Evolutionary conservation across 1,140 invertebrate species (phyloP), one percentile per base, ranked within the genome.

Genomic region (Temnothorax curvispinosus): DNA sequence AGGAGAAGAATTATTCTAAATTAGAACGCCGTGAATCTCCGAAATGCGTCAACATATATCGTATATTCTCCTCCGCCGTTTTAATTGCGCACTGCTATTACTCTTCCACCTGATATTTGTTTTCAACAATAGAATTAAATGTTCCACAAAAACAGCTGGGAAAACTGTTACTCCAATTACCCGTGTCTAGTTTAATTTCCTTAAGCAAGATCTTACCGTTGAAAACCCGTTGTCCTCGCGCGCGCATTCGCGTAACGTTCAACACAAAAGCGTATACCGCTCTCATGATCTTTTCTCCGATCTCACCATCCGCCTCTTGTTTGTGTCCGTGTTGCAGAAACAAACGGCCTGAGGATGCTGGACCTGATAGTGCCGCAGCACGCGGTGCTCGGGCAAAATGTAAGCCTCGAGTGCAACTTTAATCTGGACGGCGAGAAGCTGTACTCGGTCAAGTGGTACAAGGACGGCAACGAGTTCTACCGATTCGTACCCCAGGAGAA

Each of bases 401-500:
- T 96, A 41, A 93, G 93, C 72, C 94, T 97, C 87, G 96, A 96
- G 92, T 97, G 97, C 93, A 95, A 96, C 87, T 97, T 96, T 93
- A 95, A 97, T 92, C 94, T 97, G 92, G 97, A 97, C 89, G 94
- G 94, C 32, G 97, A 97, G 86, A 94, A 95, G 32, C 96, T 98
- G 41, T 98, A 98, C 93, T 97, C 97, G 6, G 97, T 98, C 78
- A 98, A 98, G 95, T 98, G 97, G 97, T 98, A 98, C 96, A 97
- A 97, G 94, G 97, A 97, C 88, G 96, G 96, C 84, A 96, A 97
- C 90, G 97, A 98, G 94, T 98, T 98, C 95, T 98, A 97, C 94
- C 96, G 97, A 94, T 98, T 97, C 94, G 96, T 97, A 67, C 97
- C 97, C 2, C 95, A 96, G 78, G 97, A 97, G 91, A 96, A 95